phyloP scores from a whole-genome alignment of 35 echinoderm and acorn worm species.

The Eucidaris tribuloides region DNA sequence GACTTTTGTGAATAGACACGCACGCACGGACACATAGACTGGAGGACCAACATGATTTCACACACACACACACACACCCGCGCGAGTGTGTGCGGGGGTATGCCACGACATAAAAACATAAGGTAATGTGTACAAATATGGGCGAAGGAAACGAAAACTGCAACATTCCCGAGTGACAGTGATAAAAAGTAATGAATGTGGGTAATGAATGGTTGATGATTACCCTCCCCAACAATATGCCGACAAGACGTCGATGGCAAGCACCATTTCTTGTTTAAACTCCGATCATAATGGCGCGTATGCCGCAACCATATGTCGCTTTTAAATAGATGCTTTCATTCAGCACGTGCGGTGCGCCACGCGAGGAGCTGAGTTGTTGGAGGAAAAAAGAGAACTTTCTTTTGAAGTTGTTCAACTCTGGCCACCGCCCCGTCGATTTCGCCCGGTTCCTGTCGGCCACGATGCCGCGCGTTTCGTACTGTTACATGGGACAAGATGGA shows the following conservation, averaged over 20 bases:
- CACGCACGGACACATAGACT: too few relatives aligned
- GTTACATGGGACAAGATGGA: too few relatives aligned
- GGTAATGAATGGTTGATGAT: slow-evolving; percentile 29
- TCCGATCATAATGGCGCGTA: not conserved
- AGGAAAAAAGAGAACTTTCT: too few relatives aligned
- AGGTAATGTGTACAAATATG: not conserved
- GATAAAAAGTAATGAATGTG: slow-evolving; percentile 26
- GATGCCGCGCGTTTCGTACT: too few relatives aligned
- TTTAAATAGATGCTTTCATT: too few relatives aligned
- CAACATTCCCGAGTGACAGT: slow-evolving; percentile 29
- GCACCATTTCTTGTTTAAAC: slow-evolving; percentile 5
- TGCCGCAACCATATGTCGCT: slow-evolving; percentile 10
- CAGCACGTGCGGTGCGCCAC: too few relatives aligned
- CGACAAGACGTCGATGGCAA: not conserved
- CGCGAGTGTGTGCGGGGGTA: not conserved
- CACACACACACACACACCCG: not conserved
- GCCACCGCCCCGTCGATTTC: too few relatives aligned
- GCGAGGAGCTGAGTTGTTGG: too few relatives aligned
- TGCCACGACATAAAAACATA: not conserved
- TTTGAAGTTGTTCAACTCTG: too few relatives aligned
- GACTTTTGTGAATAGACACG: too few relatives aligned
- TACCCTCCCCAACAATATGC: not conserved
- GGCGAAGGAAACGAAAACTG: not conserved
- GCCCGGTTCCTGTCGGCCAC: too few relatives aligned
- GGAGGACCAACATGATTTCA: too few relatives aligned